Evolutionary conservation across 2,113 vertebrate genomes (phyloP).

Genomic region (Grallaria varia): DNA sequence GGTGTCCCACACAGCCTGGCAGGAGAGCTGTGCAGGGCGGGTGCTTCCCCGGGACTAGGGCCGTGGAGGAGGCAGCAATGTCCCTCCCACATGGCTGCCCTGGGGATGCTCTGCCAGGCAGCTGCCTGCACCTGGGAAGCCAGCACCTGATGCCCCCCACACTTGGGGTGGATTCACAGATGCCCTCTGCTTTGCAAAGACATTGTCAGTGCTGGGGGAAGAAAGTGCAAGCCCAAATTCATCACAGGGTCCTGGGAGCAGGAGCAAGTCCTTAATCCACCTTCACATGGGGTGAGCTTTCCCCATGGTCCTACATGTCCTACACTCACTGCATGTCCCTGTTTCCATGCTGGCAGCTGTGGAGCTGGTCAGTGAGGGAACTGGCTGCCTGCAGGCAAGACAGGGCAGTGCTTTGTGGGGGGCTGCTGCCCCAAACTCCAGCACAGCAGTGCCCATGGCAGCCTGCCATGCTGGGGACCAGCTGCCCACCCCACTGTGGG

Average conservation of each 20-base stretch:
- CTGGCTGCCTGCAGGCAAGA: neutral
- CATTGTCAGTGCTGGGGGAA: neutral
- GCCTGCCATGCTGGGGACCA: neutral
- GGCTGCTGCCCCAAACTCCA: rapidly evolving
- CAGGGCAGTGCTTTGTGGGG: rapidly evolving
- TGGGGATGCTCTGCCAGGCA: neutral
- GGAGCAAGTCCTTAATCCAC: neutral
- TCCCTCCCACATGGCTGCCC: neutral
- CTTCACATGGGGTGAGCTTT: neutral
- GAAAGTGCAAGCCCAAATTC: neutral
- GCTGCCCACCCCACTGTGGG: rapidly evolving
- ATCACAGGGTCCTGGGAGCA: neutral
- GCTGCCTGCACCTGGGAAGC: neutral
- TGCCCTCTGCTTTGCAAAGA: neutral
- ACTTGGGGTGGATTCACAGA: neutral
- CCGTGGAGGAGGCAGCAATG: neutral
- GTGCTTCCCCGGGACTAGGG: rapidly evolving
- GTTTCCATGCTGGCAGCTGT: rapidly evolving
- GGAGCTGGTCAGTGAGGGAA: neutral
- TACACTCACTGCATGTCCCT: rapidly evolving
- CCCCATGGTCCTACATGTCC: rapidly evolving
- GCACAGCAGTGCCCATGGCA: neutral
- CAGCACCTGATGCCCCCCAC: neutral
- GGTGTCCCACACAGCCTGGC: rapidly evolving
- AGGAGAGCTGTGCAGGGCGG: neutral